Percentiles rank a stretch among this genome's conserved stretches.
Evolutionary conservation across 2,888 invertebrate genomes (phyloP).

Genomic region (Phyto melanocephala): DNA sequence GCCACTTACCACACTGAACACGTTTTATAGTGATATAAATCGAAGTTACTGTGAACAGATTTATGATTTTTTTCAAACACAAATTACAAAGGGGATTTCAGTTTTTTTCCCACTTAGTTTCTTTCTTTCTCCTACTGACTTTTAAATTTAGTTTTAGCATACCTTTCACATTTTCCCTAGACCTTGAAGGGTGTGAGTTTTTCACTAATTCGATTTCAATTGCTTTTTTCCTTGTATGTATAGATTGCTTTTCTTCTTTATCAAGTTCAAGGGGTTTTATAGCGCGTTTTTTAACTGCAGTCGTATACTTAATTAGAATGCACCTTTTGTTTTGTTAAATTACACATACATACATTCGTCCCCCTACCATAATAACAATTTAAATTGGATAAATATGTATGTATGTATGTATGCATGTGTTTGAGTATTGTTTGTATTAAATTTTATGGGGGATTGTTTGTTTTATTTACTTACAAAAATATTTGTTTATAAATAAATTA

Average conservation of each 20-base stretch:
- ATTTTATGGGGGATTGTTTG: no score
- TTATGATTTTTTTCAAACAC: not conserved
- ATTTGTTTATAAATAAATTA: no score
- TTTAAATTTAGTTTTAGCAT: no score
- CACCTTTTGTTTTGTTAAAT: not conserved
- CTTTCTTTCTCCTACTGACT: no score
- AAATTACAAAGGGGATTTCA: not conserved
- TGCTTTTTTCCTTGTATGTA: not conserved
- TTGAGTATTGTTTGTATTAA: no score
- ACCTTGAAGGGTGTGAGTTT: not conserved
- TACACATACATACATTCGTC: not conserved
- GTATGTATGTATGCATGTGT: no score
- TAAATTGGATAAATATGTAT: no score
- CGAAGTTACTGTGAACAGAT: not conserved
- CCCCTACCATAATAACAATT: no score
- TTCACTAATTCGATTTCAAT: not conserved
- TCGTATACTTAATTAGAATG: not conserved
- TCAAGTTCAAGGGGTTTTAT: conserved; percentile 16
- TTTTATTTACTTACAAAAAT: no score
- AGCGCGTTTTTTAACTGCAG: not conserved
- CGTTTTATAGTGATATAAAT: not conserved
- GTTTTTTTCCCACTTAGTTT: not conserved
- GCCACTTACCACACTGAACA: not conserved
- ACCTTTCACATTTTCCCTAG: not conserved
- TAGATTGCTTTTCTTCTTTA: not conserved